Base-by-base conservation (phyloP, 2,888 invertebrate species). In the Andrena flavipes region DNA sequence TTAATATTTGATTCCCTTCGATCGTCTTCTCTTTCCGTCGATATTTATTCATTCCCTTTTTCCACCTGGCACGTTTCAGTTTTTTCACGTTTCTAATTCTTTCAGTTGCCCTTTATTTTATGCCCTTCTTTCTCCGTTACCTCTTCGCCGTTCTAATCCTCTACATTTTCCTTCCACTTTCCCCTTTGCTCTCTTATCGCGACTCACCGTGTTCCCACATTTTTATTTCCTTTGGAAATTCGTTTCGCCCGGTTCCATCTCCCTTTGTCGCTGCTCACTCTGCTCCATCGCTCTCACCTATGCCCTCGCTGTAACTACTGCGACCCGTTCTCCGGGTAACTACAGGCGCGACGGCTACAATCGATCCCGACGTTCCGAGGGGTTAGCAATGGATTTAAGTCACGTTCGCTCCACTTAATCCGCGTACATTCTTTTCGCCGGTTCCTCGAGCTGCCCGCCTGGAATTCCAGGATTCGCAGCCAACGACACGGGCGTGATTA, bases 321-420 rank as follows among this genome's bases (percentile, higher is more conserved):
- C 71, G 56, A 10, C 64, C 59, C 16, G 20, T 29, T 72, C 65
- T 29, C 35, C 29, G 29, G 20, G 54, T 26, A 67, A 65, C 29
- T 64, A 51, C 49, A 23, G 5, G 65, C 49, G 74, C 76, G 87
- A 85, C 85, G 84, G 83, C 83, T 87, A 88, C 82, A 90, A 90
- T 86, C 85, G 88, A 88, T 85, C 82, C 84, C 72, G 80, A 62
- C 84, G 70, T 86, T 86, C 84, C 78, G 78, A 81, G 86, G 86
- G 87, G 86, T 89, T 86, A n/a, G 87, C 84, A 86, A 88, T 87
- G 86, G 88, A 90, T 89, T 90, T 87, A 89, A 87, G 84, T 87
- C 86, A 85, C 84, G 85, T 85, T 83, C 88, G 73, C 84, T 76
- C 69, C 81, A 76, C 80, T 88, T 86, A 88, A 87, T 89, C 88